These are phyloP conservation scores for Ophraella communa DNA, from an alignment of 2,888 invertebrate species.

Conservation along the genomic window DNA sequence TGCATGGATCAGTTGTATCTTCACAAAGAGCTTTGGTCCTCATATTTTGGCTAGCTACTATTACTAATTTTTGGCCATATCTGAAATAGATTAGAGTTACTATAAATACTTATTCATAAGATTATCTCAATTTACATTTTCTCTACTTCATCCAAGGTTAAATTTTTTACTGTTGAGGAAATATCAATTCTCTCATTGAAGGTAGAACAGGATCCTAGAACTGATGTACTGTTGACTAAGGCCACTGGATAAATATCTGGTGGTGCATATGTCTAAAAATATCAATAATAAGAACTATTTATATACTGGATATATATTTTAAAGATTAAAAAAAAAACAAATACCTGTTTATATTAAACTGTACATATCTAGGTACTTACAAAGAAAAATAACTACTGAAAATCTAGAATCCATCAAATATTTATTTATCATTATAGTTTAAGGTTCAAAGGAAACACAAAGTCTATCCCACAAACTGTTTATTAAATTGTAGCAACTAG, in stretches of 20 bases:
- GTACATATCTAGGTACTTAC: too few species aligned
- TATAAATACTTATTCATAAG: neutral
- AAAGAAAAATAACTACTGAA: too few species aligned
- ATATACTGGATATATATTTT: too few species aligned
- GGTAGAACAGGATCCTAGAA: conserved; percentile 72
- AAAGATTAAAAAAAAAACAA: too few species aligned
- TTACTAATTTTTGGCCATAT: conserved; percentile 69
- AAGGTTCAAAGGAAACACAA: too few species aligned
- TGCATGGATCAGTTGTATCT: conserved; percentile 59
- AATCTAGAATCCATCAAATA: too few species aligned
- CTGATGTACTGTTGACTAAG: conserved; percentile 63
- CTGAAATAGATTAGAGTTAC: conserved; percentile 48
- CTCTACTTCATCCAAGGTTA: conserved; percentile 61
- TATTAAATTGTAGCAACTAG: too few species aligned
- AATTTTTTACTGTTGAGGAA: conserved; percentile 56
- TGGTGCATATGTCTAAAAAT: conserved; percentile 52
- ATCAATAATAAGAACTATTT: conserved; percentile 2
- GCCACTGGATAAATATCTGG: conserved; percentile 68
- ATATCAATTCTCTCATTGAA: conserved; percentile 67
- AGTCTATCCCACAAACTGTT: too few species aligned
- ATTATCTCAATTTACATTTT: conserved; percentile 55
- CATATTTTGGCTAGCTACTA: conserved; percentile 72
- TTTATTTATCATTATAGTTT: too few species aligned
- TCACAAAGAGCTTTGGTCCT: conserved; percentile 67
- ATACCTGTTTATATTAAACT: too few species aligned